Conservation (phyloP, 23 tunicate genomes). For the Oikopleura dioica region DNA sequence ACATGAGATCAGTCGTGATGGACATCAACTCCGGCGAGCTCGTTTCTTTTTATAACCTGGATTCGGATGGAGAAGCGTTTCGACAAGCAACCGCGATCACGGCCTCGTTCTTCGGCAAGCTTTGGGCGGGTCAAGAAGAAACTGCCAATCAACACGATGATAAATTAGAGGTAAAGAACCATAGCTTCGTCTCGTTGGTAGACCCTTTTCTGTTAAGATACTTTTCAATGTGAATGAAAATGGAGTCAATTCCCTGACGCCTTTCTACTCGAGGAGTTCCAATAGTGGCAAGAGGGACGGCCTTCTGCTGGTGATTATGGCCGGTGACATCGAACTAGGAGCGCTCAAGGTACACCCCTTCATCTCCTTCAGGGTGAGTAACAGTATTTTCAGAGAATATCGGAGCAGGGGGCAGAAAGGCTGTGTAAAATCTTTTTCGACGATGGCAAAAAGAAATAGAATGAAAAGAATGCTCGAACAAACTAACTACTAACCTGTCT, state of each 20-base stretch:
- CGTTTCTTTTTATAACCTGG: background rate
- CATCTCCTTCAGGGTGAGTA: background rate
- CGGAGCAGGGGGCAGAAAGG: background rate
- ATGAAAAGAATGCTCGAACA: background rate
- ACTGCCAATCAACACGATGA: background rate
- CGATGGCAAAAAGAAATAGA: background rate
- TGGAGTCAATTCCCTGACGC: background rate
- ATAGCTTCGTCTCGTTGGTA: background rate
- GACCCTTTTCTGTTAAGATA: too few relatives aligned
- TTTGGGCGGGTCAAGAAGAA: background rate
- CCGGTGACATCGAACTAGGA: background rate
- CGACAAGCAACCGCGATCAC: too few relatives aligned
- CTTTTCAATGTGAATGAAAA: background rate
- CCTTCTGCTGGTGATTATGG: background rate
- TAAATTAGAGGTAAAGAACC: background rate
- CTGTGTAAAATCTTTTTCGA: background rate
- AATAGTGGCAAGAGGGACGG: background rate
- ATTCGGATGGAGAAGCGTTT: background rate
- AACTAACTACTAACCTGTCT: too few relatives aligned
- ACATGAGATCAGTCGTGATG: background rate
- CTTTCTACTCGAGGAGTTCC: too few relatives aligned
- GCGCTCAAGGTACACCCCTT: conserved; percentile 1
- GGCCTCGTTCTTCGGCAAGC: background rate
- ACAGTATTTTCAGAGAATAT: background rate
- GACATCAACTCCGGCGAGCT: background rate